These are phyloP conservation scores for Zaprionus inermis DNA, from an alignment of 1,140 invertebrate species.

Conservation along the genomic window DNA sequence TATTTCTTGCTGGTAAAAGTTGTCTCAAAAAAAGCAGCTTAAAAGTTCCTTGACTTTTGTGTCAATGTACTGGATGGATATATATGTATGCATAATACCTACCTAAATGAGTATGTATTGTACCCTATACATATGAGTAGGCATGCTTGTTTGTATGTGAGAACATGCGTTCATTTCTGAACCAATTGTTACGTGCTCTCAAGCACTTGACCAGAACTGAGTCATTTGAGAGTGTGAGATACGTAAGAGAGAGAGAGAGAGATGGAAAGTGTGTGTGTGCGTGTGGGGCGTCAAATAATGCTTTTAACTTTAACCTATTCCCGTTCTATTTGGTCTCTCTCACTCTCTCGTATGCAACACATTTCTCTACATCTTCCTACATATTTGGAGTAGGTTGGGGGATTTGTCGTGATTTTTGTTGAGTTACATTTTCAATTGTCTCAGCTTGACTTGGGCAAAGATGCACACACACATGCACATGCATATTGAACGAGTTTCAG, in stretches of 20 bases:
- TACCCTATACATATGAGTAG: background rate
- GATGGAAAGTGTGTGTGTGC: too few relatives aligned
- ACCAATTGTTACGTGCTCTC: slow-evolving; percentile 39
- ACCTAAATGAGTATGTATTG: slow-evolving; percentile 8
- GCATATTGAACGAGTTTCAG: background rate
- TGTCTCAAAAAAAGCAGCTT: slow-evolving; percentile 60
- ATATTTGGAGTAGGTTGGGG: slow-evolving; percentile 23
- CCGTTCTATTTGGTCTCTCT: slow-evolving; percentile 40
- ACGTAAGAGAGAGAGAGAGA: background rate
- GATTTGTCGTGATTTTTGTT: slow-evolving; percentile 27
- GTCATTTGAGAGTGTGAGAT: slow-evolving; percentile 30
- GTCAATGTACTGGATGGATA: slow-evolving; percentile 32
- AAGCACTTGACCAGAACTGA: slow-evolving; percentile 36
- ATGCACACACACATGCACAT: background rate
- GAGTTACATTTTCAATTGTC: slow-evolving; percentile 33
- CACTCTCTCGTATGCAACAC: slow-evolving; percentile 33
- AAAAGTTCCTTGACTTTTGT: slow-evolving; percentile 74
- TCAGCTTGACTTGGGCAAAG: slow-evolving; percentile 3
- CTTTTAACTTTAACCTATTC: slow-evolving; percentile 36
- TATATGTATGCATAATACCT: slow-evolving; percentile 28
- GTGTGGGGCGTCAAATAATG: slow-evolving; percentile 1
- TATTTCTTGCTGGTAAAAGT: slow-evolving; percentile 60
- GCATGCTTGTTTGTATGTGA: background rate
- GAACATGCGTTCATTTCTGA: slow-evolving; percentile 28
- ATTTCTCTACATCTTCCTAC: background rate